phyloP scores from a whole-genome alignment of 1,140 invertebrate species.

The Pseudomyrmex flavicornis region DNA sequence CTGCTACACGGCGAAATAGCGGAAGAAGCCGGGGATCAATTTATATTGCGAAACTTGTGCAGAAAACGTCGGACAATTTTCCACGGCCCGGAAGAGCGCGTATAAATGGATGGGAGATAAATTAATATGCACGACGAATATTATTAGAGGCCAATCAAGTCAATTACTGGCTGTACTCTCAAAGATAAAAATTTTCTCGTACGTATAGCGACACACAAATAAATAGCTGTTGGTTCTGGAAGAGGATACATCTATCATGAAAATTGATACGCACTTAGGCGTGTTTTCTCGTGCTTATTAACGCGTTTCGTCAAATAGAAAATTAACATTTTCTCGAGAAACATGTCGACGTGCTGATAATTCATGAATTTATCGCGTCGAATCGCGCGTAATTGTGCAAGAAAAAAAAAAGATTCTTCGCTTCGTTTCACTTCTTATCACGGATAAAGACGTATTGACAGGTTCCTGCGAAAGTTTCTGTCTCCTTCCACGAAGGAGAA shows the following conservation, averaged over 20 bases:
- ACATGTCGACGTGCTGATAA: no score
- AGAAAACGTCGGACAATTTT: conserved; percentile 48
- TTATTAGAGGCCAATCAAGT: conserved; percentile 40
- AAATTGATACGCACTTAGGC: conserved; percentile 9
- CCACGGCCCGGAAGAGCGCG: conserved; percentile 52
- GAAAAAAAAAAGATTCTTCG: neutral
- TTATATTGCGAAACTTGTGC: conserved; percentile 57
- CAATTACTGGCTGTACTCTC: conserved; percentile 15
- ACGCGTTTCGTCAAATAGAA: neutral
- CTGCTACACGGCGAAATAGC: conserved; percentile 62
- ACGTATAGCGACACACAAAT: conserved; percentile 5
- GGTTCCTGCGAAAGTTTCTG: neutral
- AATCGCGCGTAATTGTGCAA: no score
- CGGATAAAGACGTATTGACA: neutral
- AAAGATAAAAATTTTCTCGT: neutral
- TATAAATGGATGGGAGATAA: conserved; percentile 32
- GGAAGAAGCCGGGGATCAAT: conserved; percentile 57
- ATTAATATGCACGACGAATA: conserved; percentile 41
- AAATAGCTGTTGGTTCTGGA: conserved; percentile 16
- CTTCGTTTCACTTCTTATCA: neutral
- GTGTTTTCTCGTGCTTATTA: no score
- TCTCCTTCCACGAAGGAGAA: neutral
- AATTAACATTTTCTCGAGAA: neutral
- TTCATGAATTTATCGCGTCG: no score
- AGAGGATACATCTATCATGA: conserved; percentile 12